Percentiles rank a stretch among this genome's conserved stretches.
phyloP scores from a whole-genome alignment of 2,113 vertebrate species.

The Calidris pugnax region DNA sequence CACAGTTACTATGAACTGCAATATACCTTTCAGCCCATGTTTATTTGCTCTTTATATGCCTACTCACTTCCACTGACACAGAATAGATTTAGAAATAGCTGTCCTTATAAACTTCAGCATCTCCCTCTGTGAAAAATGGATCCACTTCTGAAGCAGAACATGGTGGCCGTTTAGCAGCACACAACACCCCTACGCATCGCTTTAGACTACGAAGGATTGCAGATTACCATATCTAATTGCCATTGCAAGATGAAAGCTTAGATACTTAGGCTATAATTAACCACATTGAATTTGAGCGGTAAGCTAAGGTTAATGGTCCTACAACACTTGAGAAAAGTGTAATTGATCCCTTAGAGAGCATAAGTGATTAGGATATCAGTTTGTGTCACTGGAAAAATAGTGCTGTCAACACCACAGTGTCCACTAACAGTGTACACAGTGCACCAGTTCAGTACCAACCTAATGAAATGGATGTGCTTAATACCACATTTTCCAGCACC shows the following conservation, averaged over 20 bases:
- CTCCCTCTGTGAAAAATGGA: background rate
- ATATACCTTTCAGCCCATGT: background rate
- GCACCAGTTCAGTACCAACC: background rate
- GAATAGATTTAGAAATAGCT: background rate
- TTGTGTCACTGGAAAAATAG: background rate
- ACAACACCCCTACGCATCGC: background rate
- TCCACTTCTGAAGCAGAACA: background rate
- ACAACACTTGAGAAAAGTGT: conserved; percentile 47
- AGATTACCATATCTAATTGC: conserved; percentile 3
- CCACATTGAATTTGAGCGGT: conserved; percentile 1
- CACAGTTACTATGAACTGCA: background rate
- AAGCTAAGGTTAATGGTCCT: conserved; percentile 60
- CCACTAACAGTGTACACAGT: background rate
- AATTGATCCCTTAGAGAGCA: conserved; percentile 29
- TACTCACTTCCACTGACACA: background rate
- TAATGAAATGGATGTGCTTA: background rate
- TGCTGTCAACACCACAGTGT: conserved; percentile 11
- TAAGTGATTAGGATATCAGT: conserved; percentile 34
- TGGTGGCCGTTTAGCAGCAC: background rate
- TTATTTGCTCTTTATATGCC: background rate
- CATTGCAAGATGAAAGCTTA: background rate
- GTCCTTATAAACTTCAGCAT: background rate
- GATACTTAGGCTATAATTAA: conserved; percentile 24
- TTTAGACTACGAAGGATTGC: background rate
- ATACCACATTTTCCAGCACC: background rate